Evolutionary conservation across 2,888 invertebrate genomes (phyloP), one percentile per base, ranked within the genome.

Genomic region (Deilephila porcellus): DNA sequence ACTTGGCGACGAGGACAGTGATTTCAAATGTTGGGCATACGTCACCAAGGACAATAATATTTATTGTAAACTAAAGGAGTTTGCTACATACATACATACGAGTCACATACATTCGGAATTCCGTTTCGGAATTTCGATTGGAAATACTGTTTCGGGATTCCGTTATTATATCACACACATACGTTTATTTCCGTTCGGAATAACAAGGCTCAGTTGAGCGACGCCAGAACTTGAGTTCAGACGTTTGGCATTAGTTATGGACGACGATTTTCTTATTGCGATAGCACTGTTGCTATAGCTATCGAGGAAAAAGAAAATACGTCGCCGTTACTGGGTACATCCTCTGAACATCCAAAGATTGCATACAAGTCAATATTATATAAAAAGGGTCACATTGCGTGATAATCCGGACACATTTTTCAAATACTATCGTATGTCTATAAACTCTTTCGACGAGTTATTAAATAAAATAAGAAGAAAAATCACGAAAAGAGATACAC

Each of bases 31-130:
- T 76, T 74, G 74, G 74, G 74, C 72, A 60, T 75, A 75, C 71
- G 74, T 74, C 72, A 75, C 74, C 37, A 74, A 71, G 71, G 74
- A 75, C 72, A 75, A 75, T 75, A 72, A 75, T 72, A 75, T 75
- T 75, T 75, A 75, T 74, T 75, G 63, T 72, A 74, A 75, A 75
- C 74, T 74, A 67, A 75, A 74, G 34, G 74, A 74, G 76, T 73
- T 76, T 74, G 76, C 74, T 76, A n/a, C n/a, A n/a, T n/a, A n/a
- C n/a, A n/a, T n/a, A n/a, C n/a, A n/a, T n/a, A 17, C 53, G 17
- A 17, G 53, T 53, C 53, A 53, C 53, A 53, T 53, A 53, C 53
- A 53, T 53, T 53, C 53, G 53, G 53, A 53, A 53, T 53, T 53
- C 53, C 53, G 53, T 53, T 53, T 53, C n/a, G n/a, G n/a, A n/a